phyloP scores from a whole-genome alignment of 2,113 vertebrate species.

The Indicator indicator region DNA sequence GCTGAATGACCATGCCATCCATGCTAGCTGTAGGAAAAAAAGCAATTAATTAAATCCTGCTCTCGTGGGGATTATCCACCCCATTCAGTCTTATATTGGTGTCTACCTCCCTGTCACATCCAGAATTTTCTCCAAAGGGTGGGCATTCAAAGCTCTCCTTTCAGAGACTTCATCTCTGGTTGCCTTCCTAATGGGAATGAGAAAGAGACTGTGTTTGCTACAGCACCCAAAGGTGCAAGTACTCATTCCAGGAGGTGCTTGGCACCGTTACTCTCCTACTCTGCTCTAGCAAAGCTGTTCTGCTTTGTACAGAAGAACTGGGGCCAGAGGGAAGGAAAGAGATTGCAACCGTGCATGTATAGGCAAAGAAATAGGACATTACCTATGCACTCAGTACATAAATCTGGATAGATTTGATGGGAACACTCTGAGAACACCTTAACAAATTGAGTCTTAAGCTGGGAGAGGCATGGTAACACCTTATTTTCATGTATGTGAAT shows the following conservation, averaged over 20 bases:
- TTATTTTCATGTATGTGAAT: background rate
- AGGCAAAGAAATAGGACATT: fast-evolving
- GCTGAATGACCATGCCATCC: background rate
- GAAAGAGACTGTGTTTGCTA: background rate
- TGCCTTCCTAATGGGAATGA: background rate
- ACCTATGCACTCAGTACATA: background rate
- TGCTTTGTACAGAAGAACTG: background rate
- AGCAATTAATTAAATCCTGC: background rate
- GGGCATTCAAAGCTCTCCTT: background rate
- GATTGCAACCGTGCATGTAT: fast-evolving
- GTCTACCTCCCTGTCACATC: background rate
- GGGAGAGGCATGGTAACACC: background rate
- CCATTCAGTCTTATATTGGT: background rate
- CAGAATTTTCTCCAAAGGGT: background rate
- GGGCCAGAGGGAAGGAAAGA: background rate
- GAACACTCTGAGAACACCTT: background rate
- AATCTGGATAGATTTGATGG: background rate
- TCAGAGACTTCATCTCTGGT: background rate
- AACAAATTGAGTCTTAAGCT: background rate
- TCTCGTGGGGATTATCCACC: background rate
- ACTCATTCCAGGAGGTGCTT: background rate
- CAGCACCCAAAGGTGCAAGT: background rate
- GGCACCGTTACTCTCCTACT: background rate
- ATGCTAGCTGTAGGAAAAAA: background rate
- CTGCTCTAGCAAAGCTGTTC: background rate